Base-by-base conservation (phyloP, 2,888 invertebrate species). In the Drosophila anomalipes region DNA sequence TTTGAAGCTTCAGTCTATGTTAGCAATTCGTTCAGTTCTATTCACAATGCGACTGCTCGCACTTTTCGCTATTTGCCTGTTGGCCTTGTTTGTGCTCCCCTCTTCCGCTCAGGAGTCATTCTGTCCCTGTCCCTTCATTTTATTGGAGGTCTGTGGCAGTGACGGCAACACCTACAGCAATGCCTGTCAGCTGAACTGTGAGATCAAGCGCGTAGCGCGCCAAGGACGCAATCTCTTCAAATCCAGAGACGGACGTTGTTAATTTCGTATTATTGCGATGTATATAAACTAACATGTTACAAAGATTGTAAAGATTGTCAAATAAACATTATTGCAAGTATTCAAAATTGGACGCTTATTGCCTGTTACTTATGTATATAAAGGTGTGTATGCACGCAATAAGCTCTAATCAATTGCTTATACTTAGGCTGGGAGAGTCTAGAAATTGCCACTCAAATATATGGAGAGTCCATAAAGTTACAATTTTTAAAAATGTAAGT, bases 181-280 rank as follows among this genome's bases (percentile, higher is more conserved):
- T 4, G 14, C 1, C 1, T 35, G 35, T 14, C 14, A 14, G 37
- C 78, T 92, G 56, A 6, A 60, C 0, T 92, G 93, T 56, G 74
- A 5, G n/a, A 10, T 10, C n/a, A 10, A 2, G 72, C 9, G 74
- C 78, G 22, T 64, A 75, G 14, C 74, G 51, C 77, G 79, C 0
- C 62, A 73, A 16, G 86, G 82, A 5, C 81, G 75, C 54, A 71
- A 47, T 19, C 52, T 91, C 41, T 53, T 28, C 0, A 10, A 78
- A 14, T 39, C 60, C 19, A 81, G 68, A 47, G 5, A 44, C 5
- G 91, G 91, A 37, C 12, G 2, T 2, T 91, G 91, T 61, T 39
- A 19, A 39, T 9, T 19, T 19, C 19, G 2, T n/a, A 10, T 41
- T 41, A 5, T 41, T 41, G 12, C n/a, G 1, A 41, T 44, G 5